These are phyloP conservation scores for Sebastes elongatus DNA, from an alignment of 2,797 vertebrate genomes.

Conservation along the genomic window DNA sequence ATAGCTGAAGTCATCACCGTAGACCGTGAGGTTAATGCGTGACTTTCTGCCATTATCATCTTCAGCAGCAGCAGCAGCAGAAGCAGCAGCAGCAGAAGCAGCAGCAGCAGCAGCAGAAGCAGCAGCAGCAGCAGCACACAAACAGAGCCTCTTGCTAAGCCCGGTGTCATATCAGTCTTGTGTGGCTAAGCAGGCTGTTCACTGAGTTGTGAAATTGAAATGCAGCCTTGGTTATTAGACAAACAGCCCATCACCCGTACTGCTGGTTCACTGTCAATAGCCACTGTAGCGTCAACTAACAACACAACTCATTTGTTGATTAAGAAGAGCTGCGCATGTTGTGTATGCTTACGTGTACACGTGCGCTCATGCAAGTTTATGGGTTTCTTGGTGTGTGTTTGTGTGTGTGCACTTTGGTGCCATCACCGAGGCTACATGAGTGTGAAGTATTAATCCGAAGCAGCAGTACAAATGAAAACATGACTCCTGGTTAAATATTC, in stretches of 20 bases:
- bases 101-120: constrained; percentile 5
- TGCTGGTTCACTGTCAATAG: constrained; percentile 77
- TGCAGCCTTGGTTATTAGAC: constrained; percentile 84
- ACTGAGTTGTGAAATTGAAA: constrained; percentile 86
- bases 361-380: neutral
- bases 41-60: constrained; percentile 42
- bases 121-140: constrained; percentile 19
- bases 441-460: constrained; percentile 44
- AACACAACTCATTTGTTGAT: constrained; percentile 71
- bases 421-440: constrained; percentile 1
- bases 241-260: constrained; percentile 75
- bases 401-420: neutral
- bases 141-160: constrained; percentile 56
- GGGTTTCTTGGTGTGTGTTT: neutral
- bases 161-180: constrained; percentile 76
- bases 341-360: constrained; percentile 2
- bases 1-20: constrained; percentile 32
- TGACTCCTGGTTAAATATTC: constrained; percentile 41
- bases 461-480: constrained; percentile 53
- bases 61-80: neutral
- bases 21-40: constrained; percentile 35
- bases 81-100: neutral
- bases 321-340: constrained; percentile 37
- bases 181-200: constrained; percentile 79
- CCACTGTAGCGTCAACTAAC: constrained; percentile 70